Conservation (phyloP, 2,113 vertebrate species). For the Seriola quinqueradiata region DNA sequence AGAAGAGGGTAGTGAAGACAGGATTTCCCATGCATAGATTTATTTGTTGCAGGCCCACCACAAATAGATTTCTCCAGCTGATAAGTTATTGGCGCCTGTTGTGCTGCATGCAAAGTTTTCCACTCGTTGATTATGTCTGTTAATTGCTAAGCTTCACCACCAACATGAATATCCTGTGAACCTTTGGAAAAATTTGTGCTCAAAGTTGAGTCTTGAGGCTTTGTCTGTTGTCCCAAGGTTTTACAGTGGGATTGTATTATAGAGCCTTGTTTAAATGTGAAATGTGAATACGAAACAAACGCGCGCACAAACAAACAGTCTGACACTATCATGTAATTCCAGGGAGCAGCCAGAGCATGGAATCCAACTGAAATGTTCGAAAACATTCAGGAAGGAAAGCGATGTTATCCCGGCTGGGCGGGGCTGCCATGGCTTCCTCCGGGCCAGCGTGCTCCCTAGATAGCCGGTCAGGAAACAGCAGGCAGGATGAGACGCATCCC, state of each 20-base stretch:
- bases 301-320: constrained; percentile 6
- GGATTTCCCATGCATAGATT: constrained; percentile 66
- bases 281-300: constrained; percentile 1
- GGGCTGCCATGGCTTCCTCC: constrained; percentile 76
- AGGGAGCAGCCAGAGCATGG: constrained; percentile 67
- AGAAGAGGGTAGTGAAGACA: constrained; percentile 41
- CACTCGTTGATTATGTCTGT: constrained; percentile 53
- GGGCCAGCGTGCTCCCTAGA: constrained; percentile 73
- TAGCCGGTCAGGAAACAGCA: constrained; percentile 81
- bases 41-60: constrained; percentile 47
- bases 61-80: constrained; percentile 61
- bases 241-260: background rate
- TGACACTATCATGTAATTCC: constrained; percentile 61
- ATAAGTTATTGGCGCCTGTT: constrained; percentile 57
- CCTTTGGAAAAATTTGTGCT: background rate
- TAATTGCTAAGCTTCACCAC: background rate
- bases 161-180: constrained; percentile 44
- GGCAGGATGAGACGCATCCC: constrained; percentile 83
- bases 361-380: constrained; percentile 70
- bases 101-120: constrained; percentile 54
- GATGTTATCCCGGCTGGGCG: constrained; percentile 81
- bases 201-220: background rate
- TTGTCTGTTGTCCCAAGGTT: background rate
- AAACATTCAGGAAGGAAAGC: constrained; percentile 81
- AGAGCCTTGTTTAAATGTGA: background rate